Conservation (phyloP, 2,888 invertebrate genomes). For the Caenorhabditis wallacei region DNA sequence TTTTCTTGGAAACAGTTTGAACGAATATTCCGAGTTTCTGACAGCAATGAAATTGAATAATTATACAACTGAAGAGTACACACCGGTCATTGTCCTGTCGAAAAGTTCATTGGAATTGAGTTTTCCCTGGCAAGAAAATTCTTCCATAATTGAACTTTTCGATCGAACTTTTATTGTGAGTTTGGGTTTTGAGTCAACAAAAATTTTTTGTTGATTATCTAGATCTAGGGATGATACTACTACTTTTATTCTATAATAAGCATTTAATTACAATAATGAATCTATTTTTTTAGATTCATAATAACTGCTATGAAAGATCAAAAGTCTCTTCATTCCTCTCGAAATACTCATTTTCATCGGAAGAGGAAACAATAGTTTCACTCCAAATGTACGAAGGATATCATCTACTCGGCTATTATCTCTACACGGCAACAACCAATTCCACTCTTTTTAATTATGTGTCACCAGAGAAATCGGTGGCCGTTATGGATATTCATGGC, state of each 20-base stretch:
- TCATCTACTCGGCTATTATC: constrained; percentile 44
- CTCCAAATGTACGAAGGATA: constrained; percentile 68
- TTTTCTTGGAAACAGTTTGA: constrained; percentile 68
- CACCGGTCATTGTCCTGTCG: constrained; percentile 64
- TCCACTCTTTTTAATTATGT: constrained; percentile 51
- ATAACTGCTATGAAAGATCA: constrained; percentile 43
- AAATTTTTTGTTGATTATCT: no score
- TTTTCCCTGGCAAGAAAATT: constrained; percentile 48
- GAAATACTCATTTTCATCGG: constrained; percentile 36
- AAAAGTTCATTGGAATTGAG: constrained; percentile 46
- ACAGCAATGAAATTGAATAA: constrained; percentile 57
- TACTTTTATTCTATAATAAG: not conserved
- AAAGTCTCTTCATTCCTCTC: constrained; percentile 39
- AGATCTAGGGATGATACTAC: no score
- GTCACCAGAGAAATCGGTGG: constrained; percentile 34
- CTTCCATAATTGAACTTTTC: constrained; percentile 33
- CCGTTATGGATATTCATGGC: constrained; percentile 44
- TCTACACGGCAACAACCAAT: constrained; percentile 32
- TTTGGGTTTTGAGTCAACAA: not conserved
- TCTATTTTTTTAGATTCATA: constrained; percentile 59
- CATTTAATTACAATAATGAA: not conserved
- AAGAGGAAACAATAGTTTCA: constrained; percentile 42
- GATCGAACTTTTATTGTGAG: constrained; percentile 62
- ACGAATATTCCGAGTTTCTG: constrained; percentile 63
- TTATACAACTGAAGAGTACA: constrained; percentile 65